Evolutionary conservation across 2,113 vertebrate genomes (phyloP), one percentile per base, ranked within the genome.

Genomic region (Silurus asotus): DNA sequence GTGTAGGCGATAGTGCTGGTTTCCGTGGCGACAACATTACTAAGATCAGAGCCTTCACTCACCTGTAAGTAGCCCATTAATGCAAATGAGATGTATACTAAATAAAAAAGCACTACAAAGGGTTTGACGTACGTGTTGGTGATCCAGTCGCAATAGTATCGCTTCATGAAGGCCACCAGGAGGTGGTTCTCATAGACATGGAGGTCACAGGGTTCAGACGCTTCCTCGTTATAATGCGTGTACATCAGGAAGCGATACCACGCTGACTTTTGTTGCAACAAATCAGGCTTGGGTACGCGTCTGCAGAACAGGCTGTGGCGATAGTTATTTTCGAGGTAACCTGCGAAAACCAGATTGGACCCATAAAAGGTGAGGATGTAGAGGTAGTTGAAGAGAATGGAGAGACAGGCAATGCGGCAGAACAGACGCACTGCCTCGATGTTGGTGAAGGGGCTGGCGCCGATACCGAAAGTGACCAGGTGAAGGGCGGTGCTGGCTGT

Each of bases 61-160:
- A 99, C 97, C 97, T 99, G 98, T 89, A 99, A 93, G 93, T 98
- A 99, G 92, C 98, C 98, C 98, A 99, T 99, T 95, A 99, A 94
- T 92, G 97, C 98, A 94, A 99, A 99, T 90, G 98, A 99, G 96
- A 99, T 96, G 96, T 99, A 99, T 93, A 99, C 96, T 93, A 99
- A 96, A 92, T 99, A 99, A 93, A 99, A 97, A 93, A 99, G 97
- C 91, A 99, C 97, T 94, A 99, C 97, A 93, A 99, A 99, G 93
- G 98, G 98, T 91, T 99, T 99, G 90, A 99, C 98, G 0, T 99
- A 99, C 76, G 98, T 99, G 93, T 99, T 99, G 88, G 98, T 99
- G 95, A 99, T 99, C 98, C 98, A 99, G 95, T 99, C 97, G 92
- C 97, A 98, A 92, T 98, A 99, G 94, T 98, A 99, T 89, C 96